Evolutionary conservation across 2,797 vertebrate genomes (phyloP).

Genomic region (Leuciscus waleckii): DNA sequence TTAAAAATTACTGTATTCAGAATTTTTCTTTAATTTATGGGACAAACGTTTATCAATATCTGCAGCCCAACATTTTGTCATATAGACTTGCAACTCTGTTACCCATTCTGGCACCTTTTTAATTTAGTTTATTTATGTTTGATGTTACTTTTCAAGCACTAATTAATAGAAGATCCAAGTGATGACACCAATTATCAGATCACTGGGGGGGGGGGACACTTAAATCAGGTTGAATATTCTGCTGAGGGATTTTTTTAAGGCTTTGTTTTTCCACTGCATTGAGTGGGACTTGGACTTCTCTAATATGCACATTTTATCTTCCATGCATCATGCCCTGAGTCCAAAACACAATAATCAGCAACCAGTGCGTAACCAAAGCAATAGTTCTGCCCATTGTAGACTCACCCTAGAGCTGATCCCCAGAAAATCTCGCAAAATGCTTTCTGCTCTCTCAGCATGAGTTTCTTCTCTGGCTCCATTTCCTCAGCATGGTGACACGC

Average conservation of each 20-base stretch:
- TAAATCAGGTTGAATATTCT: background rate
- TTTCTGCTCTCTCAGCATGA: conserved; percentile 49
- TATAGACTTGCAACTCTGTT: background rate
- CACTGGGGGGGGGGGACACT: background rate
- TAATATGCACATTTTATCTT: conserved; percentile 26
- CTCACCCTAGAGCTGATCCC: conserved; percentile 20
- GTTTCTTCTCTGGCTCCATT: conserved; percentile 26
- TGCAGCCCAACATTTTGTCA: background rate
- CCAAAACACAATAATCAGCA: conserved; percentile 19
- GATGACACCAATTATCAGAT: background rate
- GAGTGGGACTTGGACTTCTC: background rate
- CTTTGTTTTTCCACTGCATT: background rate
- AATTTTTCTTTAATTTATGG: too few relatives aligned
- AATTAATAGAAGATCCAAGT: background rate
- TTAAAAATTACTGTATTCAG: background rate
- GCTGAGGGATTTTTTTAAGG: background rate
- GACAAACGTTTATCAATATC: too few relatives aligned
- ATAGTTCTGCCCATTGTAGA: conserved; percentile 4
- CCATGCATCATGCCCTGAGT: background rate
- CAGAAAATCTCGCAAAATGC: background rate
- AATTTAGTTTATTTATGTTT: background rate
- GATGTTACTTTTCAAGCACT: background rate
- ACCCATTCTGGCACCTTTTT: background rate
- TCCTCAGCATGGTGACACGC: conserved; percentile 35
- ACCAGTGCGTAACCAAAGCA: background rate